Evolutionary conservation across 2,888 invertebrate genomes (phyloP), one percentile per base, ranked within the genome.

Genomic region (Psococerastis gibbosa): DNA sequence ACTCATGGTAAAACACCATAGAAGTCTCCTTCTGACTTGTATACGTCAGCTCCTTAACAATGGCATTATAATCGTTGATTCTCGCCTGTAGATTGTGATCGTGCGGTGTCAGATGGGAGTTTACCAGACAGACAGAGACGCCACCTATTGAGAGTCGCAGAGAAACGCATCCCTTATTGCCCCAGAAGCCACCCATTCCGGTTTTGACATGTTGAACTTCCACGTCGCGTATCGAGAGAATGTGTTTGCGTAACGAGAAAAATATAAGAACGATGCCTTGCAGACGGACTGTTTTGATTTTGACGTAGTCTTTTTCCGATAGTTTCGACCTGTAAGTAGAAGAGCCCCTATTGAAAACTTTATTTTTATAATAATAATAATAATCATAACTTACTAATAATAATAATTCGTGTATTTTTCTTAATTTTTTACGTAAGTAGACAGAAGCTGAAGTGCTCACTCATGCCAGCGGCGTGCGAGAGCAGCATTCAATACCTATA

Each of bases 131-230:
- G 43, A 92, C 57, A 1, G 85, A 89, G 54, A 85, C 80, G 2
- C 91, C 92, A 57, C 87, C 85, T 23, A 89, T 69, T 54, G 79
- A 82, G 55, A 94, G 72, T 46, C 94, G 69, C 43, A 91, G 68
- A 57, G 84, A 87, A 1, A 91, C 84, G 3, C 85, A 92, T 16
- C 94, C 94, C 68, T 95, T 95, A 63, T 92, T 94, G 22, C 94
- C 95, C 89, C 91, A 92, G 65, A 87, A 75, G 44, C 92, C 94
- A 22, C 81, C 81, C 48, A 92, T 69, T 2, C 94, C 94, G 44
- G 92, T 89, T 54, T 80, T 77, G 0, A 91, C 91, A 53, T 80
- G 84, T 56, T 83, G 79, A 2, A 82, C 75, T 59, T 92, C 88
- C 44, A 94, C 74, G 54, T 84, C 79, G 49, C 84, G 69, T 35